phyloP scores from a whole-genome alignment of 2,888 invertebrate genomes.

The Chouioia cunea region DNA sequence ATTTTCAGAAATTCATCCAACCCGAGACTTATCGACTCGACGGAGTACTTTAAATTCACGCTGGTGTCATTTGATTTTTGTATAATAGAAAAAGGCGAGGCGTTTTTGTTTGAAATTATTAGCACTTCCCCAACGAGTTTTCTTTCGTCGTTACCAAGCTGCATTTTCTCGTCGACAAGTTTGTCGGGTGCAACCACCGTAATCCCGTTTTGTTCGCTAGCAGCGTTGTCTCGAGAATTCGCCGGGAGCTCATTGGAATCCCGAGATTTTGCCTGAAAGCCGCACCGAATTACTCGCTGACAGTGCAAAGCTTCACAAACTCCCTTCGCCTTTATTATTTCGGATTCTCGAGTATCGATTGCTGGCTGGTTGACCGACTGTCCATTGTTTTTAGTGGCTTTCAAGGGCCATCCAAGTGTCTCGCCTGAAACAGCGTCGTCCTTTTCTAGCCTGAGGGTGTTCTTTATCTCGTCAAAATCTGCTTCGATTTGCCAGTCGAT shows the following conservation, averaged over 20 bases:
- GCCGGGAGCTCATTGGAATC: conserved; percentile 10
- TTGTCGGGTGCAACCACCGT: background rate
- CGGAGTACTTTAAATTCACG: background rate
- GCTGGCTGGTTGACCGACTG: conserved; percentile 24
- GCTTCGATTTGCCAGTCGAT: conserved; percentile 55
- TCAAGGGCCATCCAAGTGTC: conserved; percentile 4
- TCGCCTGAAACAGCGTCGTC: background rate
- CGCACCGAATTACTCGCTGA: conserved; percentile 3
- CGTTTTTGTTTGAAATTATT: conserved; percentile 1
- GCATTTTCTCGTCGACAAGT: background rate
- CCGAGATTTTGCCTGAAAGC: background rate
- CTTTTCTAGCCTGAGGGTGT: conserved; percentile 50
- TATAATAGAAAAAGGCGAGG: too few species aligned
- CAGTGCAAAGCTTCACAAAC: background rate
- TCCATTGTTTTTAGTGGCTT: conserved; percentile 15
- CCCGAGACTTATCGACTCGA: background rate
- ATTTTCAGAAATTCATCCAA: background rate
- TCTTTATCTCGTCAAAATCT: conserved; percentile 53
- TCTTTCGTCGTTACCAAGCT: background rate
- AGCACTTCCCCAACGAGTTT: conserved; percentile 9
- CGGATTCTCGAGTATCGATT: background rate
- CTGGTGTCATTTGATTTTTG: background rate
- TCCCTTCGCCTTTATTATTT: conserved; percentile 1
- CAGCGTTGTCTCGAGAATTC: background rate
- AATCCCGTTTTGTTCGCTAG: background rate